A percentile compares a stretch with the other conserved stretches of the same genome.
Evolutionary conservation across 2,888 invertebrate genomes (phyloP).

Genomic region (Marronus borbonicus): DNA sequence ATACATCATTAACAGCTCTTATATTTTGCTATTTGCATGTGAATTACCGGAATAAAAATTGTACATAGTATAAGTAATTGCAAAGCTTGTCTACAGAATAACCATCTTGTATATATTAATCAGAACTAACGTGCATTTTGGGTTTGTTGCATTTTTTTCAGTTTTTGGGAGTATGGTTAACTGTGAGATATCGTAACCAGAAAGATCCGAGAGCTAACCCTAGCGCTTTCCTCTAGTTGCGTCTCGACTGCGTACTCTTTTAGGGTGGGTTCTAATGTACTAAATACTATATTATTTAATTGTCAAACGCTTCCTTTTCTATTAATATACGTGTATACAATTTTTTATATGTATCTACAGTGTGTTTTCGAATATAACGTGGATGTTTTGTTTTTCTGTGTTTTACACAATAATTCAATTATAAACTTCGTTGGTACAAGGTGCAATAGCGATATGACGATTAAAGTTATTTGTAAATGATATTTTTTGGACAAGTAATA

Average conservation of each 20-base stretch:
- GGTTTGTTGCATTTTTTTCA: conserved; percentile 73
- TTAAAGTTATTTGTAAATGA: no score
- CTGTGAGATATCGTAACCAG: conserved; percentile 97
- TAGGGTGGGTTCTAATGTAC: conserved; percentile 47
- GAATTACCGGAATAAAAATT: no score
- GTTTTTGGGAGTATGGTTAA: conserved; percentile 98
- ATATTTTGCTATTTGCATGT: no score
- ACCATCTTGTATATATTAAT: conserved; percentile 36
- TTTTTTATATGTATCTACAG: conserved; percentile 41
- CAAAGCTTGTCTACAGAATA: no score
- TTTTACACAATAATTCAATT: no score
- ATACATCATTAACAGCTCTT: no score
- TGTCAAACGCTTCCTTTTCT: conserved; percentile 25
- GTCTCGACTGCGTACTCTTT: conserved; percentile 41
- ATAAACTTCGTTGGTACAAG: no score
- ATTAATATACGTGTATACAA: conserved; percentile 19
- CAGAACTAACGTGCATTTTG: conserved; percentile 35
- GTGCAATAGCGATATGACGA: no score
- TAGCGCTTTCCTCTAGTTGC: conserved; percentile 94
- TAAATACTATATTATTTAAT: conserved; percentile 21
- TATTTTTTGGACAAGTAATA: no score
- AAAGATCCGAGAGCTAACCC: conserved; percentile 98
- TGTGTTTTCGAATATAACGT: conserved; percentile 20
- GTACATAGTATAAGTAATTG: no score
- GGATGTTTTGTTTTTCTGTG: conserved; percentile 18